Conservation (phyloP, 92 coral and sea anemone species). For the Umimayanthus kanabou region DNA sequence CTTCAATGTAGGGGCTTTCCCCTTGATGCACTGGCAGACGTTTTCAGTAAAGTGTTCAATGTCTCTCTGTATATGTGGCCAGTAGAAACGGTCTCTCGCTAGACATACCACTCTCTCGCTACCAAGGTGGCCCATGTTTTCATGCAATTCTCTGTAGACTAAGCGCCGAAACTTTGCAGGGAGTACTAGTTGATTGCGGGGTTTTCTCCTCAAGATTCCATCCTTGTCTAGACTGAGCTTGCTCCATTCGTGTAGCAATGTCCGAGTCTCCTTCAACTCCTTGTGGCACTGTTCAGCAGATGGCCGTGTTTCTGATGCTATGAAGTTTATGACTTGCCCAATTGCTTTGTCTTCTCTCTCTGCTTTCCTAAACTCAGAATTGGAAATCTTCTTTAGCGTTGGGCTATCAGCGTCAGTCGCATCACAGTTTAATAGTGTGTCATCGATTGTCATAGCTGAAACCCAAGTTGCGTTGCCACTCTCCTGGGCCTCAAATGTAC, state of each 20-base stretch:
- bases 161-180: slow-evolving; percentile 34
- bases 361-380: too few relatives aligned
- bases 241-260: slow-evolving; percentile 54
- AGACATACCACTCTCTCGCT: too few relatives aligned
- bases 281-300: not conserved
- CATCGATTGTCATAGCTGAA: too few relatives aligned
- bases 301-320: not conserved
- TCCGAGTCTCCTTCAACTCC: slow-evolving; percentile 39
- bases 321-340: slow-evolving; percentile 1
- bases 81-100: too few relatives aligned
- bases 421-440: too few relatives aligned
- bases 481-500: too few relatives aligned
- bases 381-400: not conserved
- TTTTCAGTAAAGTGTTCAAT: not conserved
- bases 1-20: slow-evolving; percentile 5
- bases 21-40: too few relatives aligned
- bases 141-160: not conserved
- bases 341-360: slow-evolving; percentile 21
- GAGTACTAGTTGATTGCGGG: slow-evolving; percentile 46
- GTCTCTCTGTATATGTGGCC: too few relatives aligned
- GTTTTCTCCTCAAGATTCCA: slow-evolving; percentile 45
- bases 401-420: too few relatives aligned
- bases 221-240: slow-evolving; percentile 51
- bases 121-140: too few relatives aligned
- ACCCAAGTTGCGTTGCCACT: too few relatives aligned